phyloP scores from a whole-genome alignment of 2,797 vertebrate species.

The Tinamus major region DNA sequence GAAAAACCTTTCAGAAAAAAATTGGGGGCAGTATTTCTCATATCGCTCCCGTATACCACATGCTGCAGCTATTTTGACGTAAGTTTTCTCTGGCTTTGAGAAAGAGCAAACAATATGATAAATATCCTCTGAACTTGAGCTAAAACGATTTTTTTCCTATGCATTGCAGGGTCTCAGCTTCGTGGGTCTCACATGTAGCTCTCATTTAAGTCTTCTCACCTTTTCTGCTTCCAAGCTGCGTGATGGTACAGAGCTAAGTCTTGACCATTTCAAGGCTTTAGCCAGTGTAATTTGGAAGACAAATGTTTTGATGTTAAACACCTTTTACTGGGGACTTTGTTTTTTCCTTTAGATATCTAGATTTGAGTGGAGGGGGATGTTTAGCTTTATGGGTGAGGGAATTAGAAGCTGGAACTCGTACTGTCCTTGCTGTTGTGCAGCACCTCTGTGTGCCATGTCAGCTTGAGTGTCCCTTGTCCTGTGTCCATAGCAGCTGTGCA shows the following conservation, averaged over 20 bases:
- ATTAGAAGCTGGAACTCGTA: neutral
- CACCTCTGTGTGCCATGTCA: neutral
- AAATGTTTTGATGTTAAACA: neutral
- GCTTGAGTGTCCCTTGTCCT: neutral
- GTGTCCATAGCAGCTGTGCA: neutral
- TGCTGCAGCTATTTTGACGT: neutral
- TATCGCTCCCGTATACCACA: neutral
- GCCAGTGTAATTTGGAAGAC: neutral
- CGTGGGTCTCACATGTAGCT: neutral
- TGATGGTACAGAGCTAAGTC: neutral
- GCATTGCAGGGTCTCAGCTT: fast-evolving
- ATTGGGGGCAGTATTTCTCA: neutral
- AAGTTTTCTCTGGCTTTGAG: neutral
- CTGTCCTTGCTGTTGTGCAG: neutral
- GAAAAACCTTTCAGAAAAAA: neutral
- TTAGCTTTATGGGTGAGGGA: neutral
- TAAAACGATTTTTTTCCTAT: neutral
- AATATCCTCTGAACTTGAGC: neutral
- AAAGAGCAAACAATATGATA: neutral
- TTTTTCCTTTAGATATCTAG: neutral
- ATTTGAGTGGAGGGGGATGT: neutral
- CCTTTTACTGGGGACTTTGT: neutral
- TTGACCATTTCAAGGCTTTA: neutral
- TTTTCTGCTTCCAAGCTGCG: neutral
- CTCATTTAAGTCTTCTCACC: neutral